These are phyloP conservation scores for Deilephila elpenor DNA, from an alignment of 2,888 invertebrate species.

Conservation along the genomic window DNA sequence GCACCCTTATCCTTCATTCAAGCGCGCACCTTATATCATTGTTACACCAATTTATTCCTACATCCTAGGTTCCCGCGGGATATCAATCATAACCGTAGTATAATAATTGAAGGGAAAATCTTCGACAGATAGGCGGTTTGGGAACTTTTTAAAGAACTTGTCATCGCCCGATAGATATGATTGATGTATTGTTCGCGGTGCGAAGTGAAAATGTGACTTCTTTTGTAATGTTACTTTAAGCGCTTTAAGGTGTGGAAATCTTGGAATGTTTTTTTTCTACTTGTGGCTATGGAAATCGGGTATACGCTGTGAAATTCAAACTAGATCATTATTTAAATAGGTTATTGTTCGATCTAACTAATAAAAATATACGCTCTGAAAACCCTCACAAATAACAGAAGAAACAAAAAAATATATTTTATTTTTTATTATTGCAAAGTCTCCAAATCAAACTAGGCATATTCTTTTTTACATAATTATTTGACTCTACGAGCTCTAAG, in stretches of 20 bases:
- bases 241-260: background rate
- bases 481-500: too few species aligned
- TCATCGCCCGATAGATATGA: conserved; percentile 55
- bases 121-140: conserved; percentile 52
- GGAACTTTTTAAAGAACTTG: conserved; percentile 58
- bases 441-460: too few species aligned
- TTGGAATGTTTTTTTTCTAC: background rate
- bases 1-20: conserved; percentile 35
- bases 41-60: conserved; percentile 43
- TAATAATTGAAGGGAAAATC: conserved; percentile 61
- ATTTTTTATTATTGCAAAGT: too few species aligned
- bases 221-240: background rate
- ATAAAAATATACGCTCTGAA: too few species aligned
- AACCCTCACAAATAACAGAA: too few species aligned
- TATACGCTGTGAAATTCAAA: too few species aligned
- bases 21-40: conserved; percentile 38
- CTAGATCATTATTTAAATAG: too few species aligned
- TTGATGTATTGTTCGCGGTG: conserved; percentile 57
- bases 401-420: too few species aligned
- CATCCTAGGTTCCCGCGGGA: conserved; percentile 37
- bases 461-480: too few species aligned
- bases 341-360: too few species aligned
- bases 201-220: conserved; percentile 54
- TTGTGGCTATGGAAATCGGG: too few species aligned
- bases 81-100: conserved; percentile 57